These are phyloP conservation scores for Hycleus cichorii DNA, from an alignment of 1,140 invertebrate genomes.

Conservation along the genomic window DNA sequence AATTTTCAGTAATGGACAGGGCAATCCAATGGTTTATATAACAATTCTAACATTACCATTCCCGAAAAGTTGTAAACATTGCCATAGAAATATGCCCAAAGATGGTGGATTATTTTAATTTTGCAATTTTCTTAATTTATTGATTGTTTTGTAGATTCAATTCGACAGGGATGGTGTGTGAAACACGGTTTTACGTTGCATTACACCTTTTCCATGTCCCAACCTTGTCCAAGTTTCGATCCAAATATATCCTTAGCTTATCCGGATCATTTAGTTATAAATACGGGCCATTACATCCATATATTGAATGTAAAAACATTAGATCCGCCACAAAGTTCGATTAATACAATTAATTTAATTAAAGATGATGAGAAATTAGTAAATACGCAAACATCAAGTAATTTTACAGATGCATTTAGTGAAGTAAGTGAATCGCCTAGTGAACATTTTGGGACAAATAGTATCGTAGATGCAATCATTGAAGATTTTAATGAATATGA, in stretches of 20 bases:
- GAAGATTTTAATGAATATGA: constrained; percentile 42
- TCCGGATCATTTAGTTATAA: constrained; percentile 40
- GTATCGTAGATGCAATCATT: constrained; percentile 37
- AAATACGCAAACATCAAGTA: constrained; percentile 1
- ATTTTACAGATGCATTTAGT: constrained; percentile 31
- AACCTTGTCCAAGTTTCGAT: constrained; percentile 34
- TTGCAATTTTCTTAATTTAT: background rate
- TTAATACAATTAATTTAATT: constrained; percentile 11
- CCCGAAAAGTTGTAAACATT: constrained; percentile 36
- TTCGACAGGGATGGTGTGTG: constrained; percentile 35
- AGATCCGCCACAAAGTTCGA: constrained; percentile 19
- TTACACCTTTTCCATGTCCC: constrained; percentile 36
- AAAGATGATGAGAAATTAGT: constrained; percentile 28
- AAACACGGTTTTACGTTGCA: constrained; percentile 39
- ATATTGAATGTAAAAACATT: constrained; percentile 33
- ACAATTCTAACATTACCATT: constrained; percentile 38
- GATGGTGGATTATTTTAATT: background rate
- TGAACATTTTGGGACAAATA: constrained; percentile 35
- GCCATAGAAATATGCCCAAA: constrained; percentile 15
- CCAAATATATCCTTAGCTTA: constrained; percentile 36
- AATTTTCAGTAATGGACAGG: constrained; percentile 20
- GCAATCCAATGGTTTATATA: constrained; percentile 30
- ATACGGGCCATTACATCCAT: constrained; percentile 40
- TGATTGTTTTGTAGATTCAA: constrained; percentile 23
- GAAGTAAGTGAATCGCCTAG: constrained; percentile 37